Evolutionary conservation across 2,888 invertebrate genomes (phyloP).

Genomic region (Cryptus armator): DNA sequence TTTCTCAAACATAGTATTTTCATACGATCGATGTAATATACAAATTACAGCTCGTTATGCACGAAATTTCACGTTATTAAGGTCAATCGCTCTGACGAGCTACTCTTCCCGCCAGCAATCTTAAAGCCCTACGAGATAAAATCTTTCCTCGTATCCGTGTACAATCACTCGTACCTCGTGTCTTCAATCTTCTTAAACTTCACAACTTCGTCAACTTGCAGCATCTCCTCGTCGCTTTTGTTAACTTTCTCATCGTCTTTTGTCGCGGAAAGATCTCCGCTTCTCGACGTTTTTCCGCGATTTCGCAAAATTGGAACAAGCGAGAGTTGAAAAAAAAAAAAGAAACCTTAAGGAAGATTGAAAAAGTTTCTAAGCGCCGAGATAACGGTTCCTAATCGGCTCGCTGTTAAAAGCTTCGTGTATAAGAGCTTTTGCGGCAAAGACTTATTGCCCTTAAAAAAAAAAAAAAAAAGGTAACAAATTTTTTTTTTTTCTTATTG

Average conservation of each 20-base stretch:
- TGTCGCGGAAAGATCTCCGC: neutral
- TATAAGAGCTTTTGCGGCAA: neutral
- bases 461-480: too few species aligned
- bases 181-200: conserved; percentile 8
- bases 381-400: too few species aligned
- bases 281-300: neutral
- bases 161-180: conserved; percentile 29
- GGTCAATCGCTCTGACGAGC: conserved; percentile 35
- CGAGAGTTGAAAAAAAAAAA: neutral
- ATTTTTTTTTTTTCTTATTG: too few species aligned
- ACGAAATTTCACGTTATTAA: conserved; percentile 26
- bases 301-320: conserved; percentile 27
- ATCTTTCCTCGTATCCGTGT: conserved; percentile 33
- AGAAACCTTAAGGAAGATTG: neutral
- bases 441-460: too few species aligned
- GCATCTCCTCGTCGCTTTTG: neutral
- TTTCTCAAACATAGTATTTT: neutral
- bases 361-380: neutral
- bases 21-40: neutral
- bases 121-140: conserved; percentile 44
- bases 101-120: conserved; percentile 2
- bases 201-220: conserved; percentile 24
- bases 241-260: conserved; percentile 38
- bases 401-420: too few species aligned
- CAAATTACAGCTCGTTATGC: conserved; percentile 8